A percentile compares a stretch with the other conserved stretches of the same genome.
phyloP scores from a whole-genome alignment of 1,140 invertebrate species.

The Cataglyphis hispanica region DNA sequence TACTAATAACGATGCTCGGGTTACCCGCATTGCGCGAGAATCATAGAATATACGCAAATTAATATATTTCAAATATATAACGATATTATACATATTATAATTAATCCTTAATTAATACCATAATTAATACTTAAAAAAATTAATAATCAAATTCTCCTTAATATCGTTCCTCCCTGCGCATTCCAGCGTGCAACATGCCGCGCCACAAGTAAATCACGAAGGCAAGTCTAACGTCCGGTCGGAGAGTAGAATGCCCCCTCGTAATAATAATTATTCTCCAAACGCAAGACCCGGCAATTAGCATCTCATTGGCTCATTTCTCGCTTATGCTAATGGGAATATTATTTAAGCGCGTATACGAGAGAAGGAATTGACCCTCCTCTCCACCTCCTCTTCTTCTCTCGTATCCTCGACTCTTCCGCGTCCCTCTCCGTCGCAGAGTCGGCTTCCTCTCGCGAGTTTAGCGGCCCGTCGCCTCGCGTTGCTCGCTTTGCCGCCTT shows the following conservation, averaged over 20 bases:
- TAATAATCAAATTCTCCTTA: slow-evolving; percentile 18
- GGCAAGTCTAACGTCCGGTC: slow-evolving; percentile 40
- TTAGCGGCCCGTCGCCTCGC: slow-evolving; percentile 42
- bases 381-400: slow-evolving; percentile 32
- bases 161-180: slow-evolving; percentile 14
- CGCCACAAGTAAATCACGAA: slow-evolving; percentile 51
- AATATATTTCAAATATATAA: too few relatives aligned
- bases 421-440: slow-evolving; percentile 18
- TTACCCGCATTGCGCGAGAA: background rate
- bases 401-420: slow-evolving; percentile 39
- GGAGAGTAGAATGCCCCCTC: slow-evolving; percentile 59
- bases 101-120: slow-evolving; percentile 36
- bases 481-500: slow-evolving; percentile 75
- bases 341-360: slow-evolving; percentile 79
- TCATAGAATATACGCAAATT: too few relatives aligned
- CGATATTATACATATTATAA: slow-evolving; percentile 7
- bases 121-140: slow-evolving; percentile 57
- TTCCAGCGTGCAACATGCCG: background rate
- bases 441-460: slow-evolving; percentile 26
- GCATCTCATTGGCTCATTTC: slow-evolving; percentile 84
- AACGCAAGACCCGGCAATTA: slow-evolving; percentile 80
- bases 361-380: slow-evolving; percentile 62
- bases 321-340: slow-evolving; percentile 81
- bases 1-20: background rate
- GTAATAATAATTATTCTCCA: slow-evolving; percentile 79